Base-by-base conservation (phyloP, 2,888 invertebrate species). In the Dolomedes plantarius region DNA sequence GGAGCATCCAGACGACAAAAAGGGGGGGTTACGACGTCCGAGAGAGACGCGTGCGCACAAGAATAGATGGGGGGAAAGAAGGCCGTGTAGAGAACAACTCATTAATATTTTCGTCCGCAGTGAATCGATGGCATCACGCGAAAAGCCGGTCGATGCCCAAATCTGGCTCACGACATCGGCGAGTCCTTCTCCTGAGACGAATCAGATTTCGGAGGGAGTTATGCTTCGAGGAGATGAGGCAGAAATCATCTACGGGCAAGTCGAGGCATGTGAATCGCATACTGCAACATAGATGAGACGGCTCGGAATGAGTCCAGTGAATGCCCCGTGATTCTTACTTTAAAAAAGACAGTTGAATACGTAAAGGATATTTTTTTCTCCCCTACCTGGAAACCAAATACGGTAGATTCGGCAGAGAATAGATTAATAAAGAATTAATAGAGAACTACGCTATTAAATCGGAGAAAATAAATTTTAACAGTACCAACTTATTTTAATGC, bases 101-200 rank as follows among this genome's bases (percentile, higher is more conserved):
- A 85, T 85, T 85, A 85, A 73, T 85, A 85, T 85, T 85, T 56
- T 85, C 83, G 32, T 77, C 83, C 67, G 83, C 83, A 85, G 83
- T 67, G 83, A 85, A 85, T 85, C 83, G 83, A 85, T 85, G 83
- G 32, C 27, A 56, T 31, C 81, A 82, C 83, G 82, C 82, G 65
- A 83, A 36, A 72, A 65, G n/a, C 39, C 71, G 83, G 83, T 85
- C 83, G 83, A 85, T 85, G 50, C n/a, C 41, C 67, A 64, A 41
- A 36, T 27, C 6, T 36, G 13, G 7, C 9, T 62, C 56, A 28
- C 36, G 19, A 67, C 67, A 16, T 1, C 29, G 13, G 16, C 65
- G 3, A 29, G 28, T 29, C 32, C 65, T n/a, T 67, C 67, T 36
- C 36, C 19, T n/a, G 67, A 32, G 67, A 19, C n/a, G 32, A n/a